These are phyloP conservation scores for Lordiphosa collinella DNA, from an alignment of 1,140 invertebrate species.

Conservation along the genomic window DNA sequence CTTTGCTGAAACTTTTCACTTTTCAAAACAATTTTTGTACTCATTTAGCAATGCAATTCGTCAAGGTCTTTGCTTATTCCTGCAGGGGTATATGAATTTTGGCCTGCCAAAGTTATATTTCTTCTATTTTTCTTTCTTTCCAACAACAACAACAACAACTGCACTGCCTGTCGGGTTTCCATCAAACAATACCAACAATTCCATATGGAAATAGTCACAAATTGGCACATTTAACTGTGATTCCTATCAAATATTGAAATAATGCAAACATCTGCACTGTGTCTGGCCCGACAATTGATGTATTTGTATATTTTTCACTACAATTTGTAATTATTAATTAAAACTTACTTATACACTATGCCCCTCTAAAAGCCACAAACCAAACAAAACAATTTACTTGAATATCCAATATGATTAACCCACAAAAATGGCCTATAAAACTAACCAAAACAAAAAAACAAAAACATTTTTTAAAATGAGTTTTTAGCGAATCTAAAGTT, in stretches of 20 bases:
- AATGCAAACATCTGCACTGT: conserved; percentile 10
- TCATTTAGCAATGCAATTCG: too few species aligned
- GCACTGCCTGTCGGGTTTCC: conserved; percentile 62
- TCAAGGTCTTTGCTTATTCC: too few species aligned
- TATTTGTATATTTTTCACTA: conserved; percentile 50
- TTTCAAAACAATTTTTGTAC: too few species aligned
- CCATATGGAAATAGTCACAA: conserved; percentile 6
- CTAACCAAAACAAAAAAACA: conserved; percentile 18
- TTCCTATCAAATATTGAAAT: conserved; percentile 37
- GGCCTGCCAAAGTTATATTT: not conserved
- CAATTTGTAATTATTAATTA: conserved; percentile 49
- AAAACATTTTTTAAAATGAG: conserved; percentile 63
- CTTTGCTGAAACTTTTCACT: too few species aligned
- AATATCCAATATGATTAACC: conserved; percentile 35
- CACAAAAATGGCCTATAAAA: conserved; percentile 31
- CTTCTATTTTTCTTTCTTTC: not conserved
- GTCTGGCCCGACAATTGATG: conserved; percentile 35
- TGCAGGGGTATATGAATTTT: too few species aligned
- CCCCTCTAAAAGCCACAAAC: too few species aligned
- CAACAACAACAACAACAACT: conserved; percentile 28
- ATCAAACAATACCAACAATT: conserved; percentile 36
- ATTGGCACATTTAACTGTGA: conserved; percentile 60
- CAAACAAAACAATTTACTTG: conserved; percentile 27
- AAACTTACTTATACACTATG: conserved; percentile 23
- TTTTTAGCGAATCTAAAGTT: conserved; percentile 69